Base-by-base conservation (phyloP, 2,888 invertebrate genomes). In the Drosophila helvetica region DNA sequence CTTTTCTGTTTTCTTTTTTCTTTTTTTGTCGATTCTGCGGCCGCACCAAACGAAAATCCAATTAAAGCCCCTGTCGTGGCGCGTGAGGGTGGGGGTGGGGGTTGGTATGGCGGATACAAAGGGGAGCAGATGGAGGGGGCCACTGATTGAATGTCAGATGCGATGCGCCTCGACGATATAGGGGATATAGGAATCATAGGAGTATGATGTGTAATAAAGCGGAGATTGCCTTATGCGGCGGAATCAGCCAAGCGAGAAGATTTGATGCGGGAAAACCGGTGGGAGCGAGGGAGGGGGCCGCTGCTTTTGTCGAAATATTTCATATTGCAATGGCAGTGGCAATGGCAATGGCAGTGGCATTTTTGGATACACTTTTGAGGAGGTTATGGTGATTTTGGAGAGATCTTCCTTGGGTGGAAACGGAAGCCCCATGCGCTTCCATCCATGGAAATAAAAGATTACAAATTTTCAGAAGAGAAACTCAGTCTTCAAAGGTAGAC, bases 51-150 rank as follows among this genome's bases (percentile, higher is more conserved):
- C 83, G 79, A 86, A 86, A 86, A 89, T 89, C 89, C 89, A 86
- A 86, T 86, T 86, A 86, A 89, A 85, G 88, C 89, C 66, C 75
- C 88, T 84, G 83, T 86, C 85, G 86, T 72, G 84, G 85, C 61
- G 50, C 84, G 84, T 71, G 80, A 62, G 78, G 84, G 74, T 48
- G 51, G 22, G 58, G 22, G 22, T 22, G 22, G 52, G 27, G 18
- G 50, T 18, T 33, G 38, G 22, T 15, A 47, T 42, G 22, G 59
- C 51, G 42, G 58, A 52, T 67, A 52, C 86, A 47, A 30, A 51
- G 59, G 12, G 38, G 8, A 22, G 27, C 27, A 27, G 7, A 27
- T 2, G 8, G 27, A 27, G 18, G 18, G 53, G 48, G 56, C 54
- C 71, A 55, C 87, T 86, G 88, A 84, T 84, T 84, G 83, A 88